Evolutionary conservation across 2,113 vertebrate species (phyloP), one percentile per base, ranked within the genome.

Genomic region (Hippopotamus amphibius): DNA sequence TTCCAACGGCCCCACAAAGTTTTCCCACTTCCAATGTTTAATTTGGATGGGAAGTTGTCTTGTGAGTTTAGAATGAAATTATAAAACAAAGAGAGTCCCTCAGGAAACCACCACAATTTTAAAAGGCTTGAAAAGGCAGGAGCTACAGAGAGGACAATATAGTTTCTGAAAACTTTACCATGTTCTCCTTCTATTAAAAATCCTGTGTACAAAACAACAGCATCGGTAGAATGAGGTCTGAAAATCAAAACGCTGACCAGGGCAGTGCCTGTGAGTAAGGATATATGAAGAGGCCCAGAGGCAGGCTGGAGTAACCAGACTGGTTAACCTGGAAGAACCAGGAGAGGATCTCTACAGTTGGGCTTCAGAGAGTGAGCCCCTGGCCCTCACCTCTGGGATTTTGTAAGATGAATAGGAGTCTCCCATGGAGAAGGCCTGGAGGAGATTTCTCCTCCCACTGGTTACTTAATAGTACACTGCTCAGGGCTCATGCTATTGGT

Each of bases 21-120:
- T 76, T 71, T 81, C 74, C 89, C 82, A 87, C 59, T 69, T n/a
- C 46, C 28, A 30, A 41, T 81, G 82, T 96, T 95, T 90, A 50
- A 86, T 55, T 61, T 57, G 57, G 91, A 86, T 48, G 61, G 48
- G 74, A 74, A 65, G 28, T 22, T 80, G 55, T 28, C 37, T 96
- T 83, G 57, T 53, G 79, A 84, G 81, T 87, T 95, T 83, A 68
- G 74, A 95, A 86, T 76, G 46, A 91, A 85, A 61, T 63, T 82
- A 48, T 79, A 41, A 80, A 94, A 90, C 74, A 61, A 15, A 92
- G 12, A 69, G 14, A 33, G n/a, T 57, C 68, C 69, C 92, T 90
- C 10, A 79, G 88, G 83, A 77, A 93, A 95, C 63, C 26, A 30
- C 63, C 33, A 66, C 37, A 10, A 43, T 72, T 79, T 66, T 46